Conservation (phyloP, 2,888 invertebrate genomes). For the Archaeoteleia sp. region DNA sequence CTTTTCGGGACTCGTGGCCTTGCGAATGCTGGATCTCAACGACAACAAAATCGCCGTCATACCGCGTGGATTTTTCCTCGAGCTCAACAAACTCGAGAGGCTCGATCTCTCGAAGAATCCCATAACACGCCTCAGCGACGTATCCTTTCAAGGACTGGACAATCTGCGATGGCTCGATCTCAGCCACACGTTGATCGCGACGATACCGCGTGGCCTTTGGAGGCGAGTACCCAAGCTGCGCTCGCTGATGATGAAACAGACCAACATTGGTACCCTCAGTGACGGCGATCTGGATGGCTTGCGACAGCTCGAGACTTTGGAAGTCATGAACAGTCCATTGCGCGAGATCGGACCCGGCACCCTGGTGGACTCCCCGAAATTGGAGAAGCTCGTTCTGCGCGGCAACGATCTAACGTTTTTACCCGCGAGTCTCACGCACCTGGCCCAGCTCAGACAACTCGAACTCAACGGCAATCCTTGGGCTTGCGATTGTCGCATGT, state of each 20-base stretch:
- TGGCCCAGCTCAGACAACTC: constrained; percentile 80
- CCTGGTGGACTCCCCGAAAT: constrained; percentile 64
- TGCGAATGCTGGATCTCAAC: constrained; percentile 81
- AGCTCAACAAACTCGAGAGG: constrained; percentile 79
- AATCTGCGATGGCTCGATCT: constrained; percentile 79
- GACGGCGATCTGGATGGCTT: constrained; percentile 82
- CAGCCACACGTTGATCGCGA: constrained; percentile 77
- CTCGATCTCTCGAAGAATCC: constrained; percentile 81
- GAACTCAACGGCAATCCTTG: constrained; percentile 86
- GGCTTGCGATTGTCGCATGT: constrained; percentile 91
- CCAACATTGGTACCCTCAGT: constrained; percentile 80
- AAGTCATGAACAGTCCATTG: constrained; percentile 77
- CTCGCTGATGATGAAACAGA: constrained; percentile 79
- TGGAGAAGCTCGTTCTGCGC: constrained; percentile 73
- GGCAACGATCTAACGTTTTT: constrained; percentile 83
- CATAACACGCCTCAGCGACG: constrained; percentile 78
- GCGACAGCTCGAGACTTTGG: constrained; percentile 79
- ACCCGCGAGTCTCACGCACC: constrained; percentile 81
- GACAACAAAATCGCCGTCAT: constrained; percentile 81
- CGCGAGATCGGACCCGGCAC: constrained; percentile 63
- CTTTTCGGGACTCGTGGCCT: constrained; percentile 83
- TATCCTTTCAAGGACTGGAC: constrained; percentile 79
- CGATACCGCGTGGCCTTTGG: constrained; percentile 75
- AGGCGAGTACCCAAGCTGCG: constrained; percentile 76
- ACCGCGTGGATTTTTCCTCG: constrained; percentile 82